Percentiles rank a stretch among this genome's conserved stretches.
Evolutionary conservation across 2,888 invertebrate genomes (phyloP).

Genomic region (Sesia apiformis): DNA sequence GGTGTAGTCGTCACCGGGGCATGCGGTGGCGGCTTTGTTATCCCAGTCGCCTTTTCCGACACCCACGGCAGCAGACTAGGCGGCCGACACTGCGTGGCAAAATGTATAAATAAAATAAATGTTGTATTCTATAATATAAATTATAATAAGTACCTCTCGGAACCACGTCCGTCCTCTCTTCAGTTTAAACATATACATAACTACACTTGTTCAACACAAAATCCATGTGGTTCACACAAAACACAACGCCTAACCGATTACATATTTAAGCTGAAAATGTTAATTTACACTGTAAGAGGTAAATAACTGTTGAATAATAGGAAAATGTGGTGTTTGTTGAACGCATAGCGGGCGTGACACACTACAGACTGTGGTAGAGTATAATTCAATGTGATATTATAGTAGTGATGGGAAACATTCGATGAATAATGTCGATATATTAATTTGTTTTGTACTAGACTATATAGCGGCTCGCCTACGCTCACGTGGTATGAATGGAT

Average conservation of each 20-base stretch:
- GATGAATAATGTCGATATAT: neutral
- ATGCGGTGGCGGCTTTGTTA: no score
- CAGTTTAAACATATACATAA: slow-evolving; percentile 36
- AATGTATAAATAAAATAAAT: no score
- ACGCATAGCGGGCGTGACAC: slow-evolving; percentile 22
- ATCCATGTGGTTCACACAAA: neutral
- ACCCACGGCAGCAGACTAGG: no score
- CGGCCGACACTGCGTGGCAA: no score
- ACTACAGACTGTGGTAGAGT: slow-evolving; percentile 19
- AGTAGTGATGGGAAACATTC: slow-evolving; percentile 16
- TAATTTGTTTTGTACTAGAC: no score
- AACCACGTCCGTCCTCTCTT: slow-evolving; percentile 57
- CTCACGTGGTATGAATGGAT: no score
- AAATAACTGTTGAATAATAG: slow-evolving; percentile 7
- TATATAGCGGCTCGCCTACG: no score
- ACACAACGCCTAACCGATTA: neutral
- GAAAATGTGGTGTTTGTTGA: slow-evolving; percentile 15
- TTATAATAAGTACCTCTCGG: slow-evolving; percentile 33
- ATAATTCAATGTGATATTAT: slow-evolving; percentile 22
- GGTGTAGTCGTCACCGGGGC: no score
- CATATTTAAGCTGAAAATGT: neutral
- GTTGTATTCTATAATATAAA: neutral
- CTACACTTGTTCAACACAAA: neutral
- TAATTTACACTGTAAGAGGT: neutral
- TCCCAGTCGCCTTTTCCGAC: no score